Evolutionary conservation across 2,888 invertebrate genomes (phyloP), one percentile per base, ranked within the genome.

Genomic region (Pristionchus mayeri): DNA sequence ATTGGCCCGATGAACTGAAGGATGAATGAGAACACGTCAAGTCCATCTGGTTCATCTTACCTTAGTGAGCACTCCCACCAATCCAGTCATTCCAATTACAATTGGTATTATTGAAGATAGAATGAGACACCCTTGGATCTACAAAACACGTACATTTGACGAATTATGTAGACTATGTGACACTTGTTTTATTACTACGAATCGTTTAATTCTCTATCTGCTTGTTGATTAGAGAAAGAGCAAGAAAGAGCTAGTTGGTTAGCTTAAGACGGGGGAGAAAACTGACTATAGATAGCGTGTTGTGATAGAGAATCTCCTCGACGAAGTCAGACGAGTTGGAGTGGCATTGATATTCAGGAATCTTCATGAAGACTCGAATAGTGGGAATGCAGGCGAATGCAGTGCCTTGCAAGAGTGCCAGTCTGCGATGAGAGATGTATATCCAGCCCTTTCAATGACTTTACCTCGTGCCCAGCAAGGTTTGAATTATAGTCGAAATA

Each of bases 301-400:
- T 67, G 9, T 76, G 18, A 48, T 84, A 90, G 24, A 86, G 85
- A 75, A 87, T 86, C 50, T 86, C 78, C 1, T 89, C 88, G 0
- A 90, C 90, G 44, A 84, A 86, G 78, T 87, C 88, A 37, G 85
- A 60, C 11, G 86, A 85, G 2, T 88, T 90, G 0, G 89, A 88
- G 80, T 89, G 88, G 85, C 92, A 92, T 1, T 76, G 79, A 81
- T 89, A 88, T 50, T 89, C 89, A 7, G 88, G 88, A 27, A 89
- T 86, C 16, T 81, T 86, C 87, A 90, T 89, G 86, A 90, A 92
- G 13, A 88, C 82, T 50, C 52, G 48, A 7, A 90, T 88, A 2
- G 91, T 90, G 16, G 92, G 92, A 21, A 92, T 87, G 84, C 92
- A 92, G 9, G 92, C 92, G 63, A 92, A 92, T 9, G 92, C 92